Evolutionary conservation across 2,797 vertebrate genomes (phyloP), one percentile per base, ranked within the genome.

Genomic region (Melanitta fusca): DNA sequence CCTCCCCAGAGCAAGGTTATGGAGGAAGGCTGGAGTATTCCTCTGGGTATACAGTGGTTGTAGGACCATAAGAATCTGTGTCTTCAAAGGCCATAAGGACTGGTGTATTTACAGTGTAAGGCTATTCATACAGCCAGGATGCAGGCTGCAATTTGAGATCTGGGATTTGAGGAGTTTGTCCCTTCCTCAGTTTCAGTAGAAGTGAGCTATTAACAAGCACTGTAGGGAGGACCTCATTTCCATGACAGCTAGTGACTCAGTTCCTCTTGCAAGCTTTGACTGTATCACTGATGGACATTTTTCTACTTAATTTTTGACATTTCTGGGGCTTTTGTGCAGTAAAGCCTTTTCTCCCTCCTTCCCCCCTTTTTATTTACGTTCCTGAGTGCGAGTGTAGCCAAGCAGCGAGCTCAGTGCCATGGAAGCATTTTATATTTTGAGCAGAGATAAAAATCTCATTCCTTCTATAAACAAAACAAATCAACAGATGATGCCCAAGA

Each of bases 381-480:
- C 91, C 94, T 96, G 92, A 95, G 70, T 19, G 28, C 89, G 60
- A 96, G 81, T 75, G 93, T 71, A 83, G 73, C 68, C 71, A 64
- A 94, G 54, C 69, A 90, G 92, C 85, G 90, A 96, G 75, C 72
- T 96, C 74, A 92, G 96, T 94, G 83, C 85, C 94, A 93, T 95
- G 92, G 91, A 89, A 90, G 60, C 89, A 77, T 93, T 94, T 85
- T 91, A 96, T 93, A 96, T 93, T 95, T 95, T 72, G 95, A 97
- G 83, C 53, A 94, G 94, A 96, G 94, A 93, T 92, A 96, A 97
- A 97, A 96, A 84, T 90, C 92, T 93, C 91, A 65, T 95, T 97
- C 77, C 43, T 92, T 96, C 85, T 91, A 95, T 90, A 96, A 97
- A 96, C 93, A 96, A 97, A 98, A 93, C 89, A 95, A 97, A 94